Evolutionary conservation across 2,113 vertebrate species (phyloP).

Genomic region (Labeo catla): DNA sequence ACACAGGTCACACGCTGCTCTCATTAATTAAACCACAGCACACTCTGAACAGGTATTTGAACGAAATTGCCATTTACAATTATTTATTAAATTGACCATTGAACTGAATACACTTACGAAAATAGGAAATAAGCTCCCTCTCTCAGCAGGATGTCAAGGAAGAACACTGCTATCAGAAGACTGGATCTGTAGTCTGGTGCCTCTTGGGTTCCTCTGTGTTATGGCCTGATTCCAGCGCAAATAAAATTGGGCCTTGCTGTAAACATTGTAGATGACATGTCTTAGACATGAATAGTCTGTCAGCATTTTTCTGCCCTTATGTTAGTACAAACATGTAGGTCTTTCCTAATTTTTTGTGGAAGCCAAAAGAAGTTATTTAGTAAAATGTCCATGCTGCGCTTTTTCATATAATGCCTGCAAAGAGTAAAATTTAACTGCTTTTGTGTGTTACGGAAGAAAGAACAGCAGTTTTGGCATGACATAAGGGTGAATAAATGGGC

Average conservation of each 20-base stretch:
- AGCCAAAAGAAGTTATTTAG: not conserved
- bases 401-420: not conserved
- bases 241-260: not conserved
- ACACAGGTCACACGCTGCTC: slow-evolving; percentile 38
- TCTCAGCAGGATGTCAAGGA: slow-evolving; percentile 5
- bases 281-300: not conserved
- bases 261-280: not conserved
- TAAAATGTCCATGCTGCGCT: not conserved
- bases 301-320: not conserved
- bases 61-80: slow-evolving; percentile 38
- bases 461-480: not conserved
- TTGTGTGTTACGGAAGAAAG: not conserved
- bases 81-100: slow-evolving; percentile 46
- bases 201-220: not conserved
- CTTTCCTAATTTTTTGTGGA: not conserved
- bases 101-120: not conserved
- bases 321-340: not conserved
- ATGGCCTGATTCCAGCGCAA: not conserved
- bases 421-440: not conserved
- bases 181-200: slow-evolving; percentile 15
- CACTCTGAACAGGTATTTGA: slow-evolving; percentile 48
- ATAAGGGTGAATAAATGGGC: not conserved
- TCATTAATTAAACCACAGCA: slow-evolving; percentile 48
- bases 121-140: slow-evolving; percentile 17
- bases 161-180: not conserved